Percentiles rank a stretch among this genome's conserved stretches.
These are phyloP conservation scores for Synanthedon formicaeformis DNA, from an alignment of 2,888 invertebrate genomes.

Conservation along the genomic window DNA sequence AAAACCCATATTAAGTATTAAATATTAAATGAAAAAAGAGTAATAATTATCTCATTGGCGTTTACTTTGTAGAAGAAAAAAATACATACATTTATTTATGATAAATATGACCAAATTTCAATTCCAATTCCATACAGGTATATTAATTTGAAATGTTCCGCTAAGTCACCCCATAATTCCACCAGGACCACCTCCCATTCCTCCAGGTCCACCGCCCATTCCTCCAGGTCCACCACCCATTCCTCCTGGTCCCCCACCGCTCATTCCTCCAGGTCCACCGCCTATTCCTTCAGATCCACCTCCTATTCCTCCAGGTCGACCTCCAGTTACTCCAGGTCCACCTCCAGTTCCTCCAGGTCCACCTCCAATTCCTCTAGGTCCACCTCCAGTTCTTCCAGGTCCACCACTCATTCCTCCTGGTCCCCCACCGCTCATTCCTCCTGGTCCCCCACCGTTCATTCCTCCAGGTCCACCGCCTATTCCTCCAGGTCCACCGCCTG, in stretches of 20 bases:
- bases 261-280: conserved; percentile 3
- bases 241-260: neutral
- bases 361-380: neutral
- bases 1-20: too few relatives aligned
- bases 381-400: neutral
- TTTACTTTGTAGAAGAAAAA: too few relatives aligned
- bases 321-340: conserved; percentile 6
- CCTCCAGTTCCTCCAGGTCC: neutral
- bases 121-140: too few relatives aligned
- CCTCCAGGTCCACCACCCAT: too few relatives aligned
- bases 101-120: too few relatives aligned
- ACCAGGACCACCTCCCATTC: too few relatives aligned
- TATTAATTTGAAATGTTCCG: too few relatives aligned
- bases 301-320: neutral
- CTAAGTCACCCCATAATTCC: too few relatives aligned
- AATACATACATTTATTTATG: too few relatives aligned
- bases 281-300: neutral
- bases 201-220: too few relatives aligned
- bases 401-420: neutral
- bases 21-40: too few relatives aligned
- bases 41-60: too few relatives aligned
- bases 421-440: conserved; percentile 4
- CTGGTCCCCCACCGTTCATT: conserved; percentile 1
- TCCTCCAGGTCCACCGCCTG: neutral
- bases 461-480: conserved; percentile 3